A percentile compares a stretch with the other conserved stretches of the same genome.
Evolutionary conservation across 2,797 vertebrate genomes (phyloP).

Genomic region (Poeciliopsis presidionis): DNA sequence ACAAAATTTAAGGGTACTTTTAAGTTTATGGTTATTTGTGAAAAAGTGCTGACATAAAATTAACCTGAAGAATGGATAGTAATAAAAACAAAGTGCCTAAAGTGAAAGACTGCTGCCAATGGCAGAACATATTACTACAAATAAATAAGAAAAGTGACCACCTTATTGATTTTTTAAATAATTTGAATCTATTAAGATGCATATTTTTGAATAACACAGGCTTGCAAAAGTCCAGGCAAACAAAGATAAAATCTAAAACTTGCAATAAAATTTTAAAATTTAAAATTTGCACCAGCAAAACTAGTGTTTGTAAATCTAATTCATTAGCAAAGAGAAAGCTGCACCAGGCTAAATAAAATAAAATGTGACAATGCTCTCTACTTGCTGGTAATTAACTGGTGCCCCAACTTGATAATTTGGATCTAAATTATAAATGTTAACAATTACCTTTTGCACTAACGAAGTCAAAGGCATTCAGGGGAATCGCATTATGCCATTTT

Average conservation of each 20-base stretch:
- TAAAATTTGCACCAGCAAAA: not conserved
- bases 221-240: not conserved
- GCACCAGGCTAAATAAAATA: not conserved
- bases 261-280: not conserved
- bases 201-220: not conserved
- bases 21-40: not conserved
- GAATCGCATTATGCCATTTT: not conserved
- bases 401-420: too few species aligned
- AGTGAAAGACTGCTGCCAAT: not conserved
- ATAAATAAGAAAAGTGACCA: too few species aligned
- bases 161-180: too few species aligned
- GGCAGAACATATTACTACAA: not conserved
- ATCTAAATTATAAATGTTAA: too few species aligned
- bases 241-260: not conserved
- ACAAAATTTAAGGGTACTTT: not conserved
- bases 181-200: not conserved
- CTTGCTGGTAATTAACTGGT: too few species aligned
- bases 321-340: not conserved
- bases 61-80: not conserved
- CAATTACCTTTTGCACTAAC: too few species aligned
- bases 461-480: not conserved
- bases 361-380: not conserved
- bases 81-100: not conserved
- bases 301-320: not conserved
- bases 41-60: not conserved